These are phyloP conservation scores for Columba guinea DNA, from an alignment of 2,797 vertebrate species.

Conservation along the genomic window DNA sequence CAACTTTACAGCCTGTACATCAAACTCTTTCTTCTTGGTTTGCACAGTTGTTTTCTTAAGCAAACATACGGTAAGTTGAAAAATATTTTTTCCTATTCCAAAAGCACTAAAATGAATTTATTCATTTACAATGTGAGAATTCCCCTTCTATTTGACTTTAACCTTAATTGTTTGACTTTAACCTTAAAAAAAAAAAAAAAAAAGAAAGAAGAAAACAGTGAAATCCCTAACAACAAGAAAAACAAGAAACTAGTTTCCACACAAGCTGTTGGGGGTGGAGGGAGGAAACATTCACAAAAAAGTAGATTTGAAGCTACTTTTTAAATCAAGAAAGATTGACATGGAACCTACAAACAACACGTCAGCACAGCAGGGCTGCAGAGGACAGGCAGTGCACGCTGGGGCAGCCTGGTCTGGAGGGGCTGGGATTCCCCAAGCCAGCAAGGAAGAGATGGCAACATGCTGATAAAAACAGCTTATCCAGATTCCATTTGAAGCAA, in stretches of 20 bases:
- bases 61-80: neutral
- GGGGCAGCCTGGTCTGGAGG: neutral
- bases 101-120: neutral
- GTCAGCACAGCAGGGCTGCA: neutral
- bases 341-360: fast-evolving
- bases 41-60: neutral
- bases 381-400: fast-evolving
- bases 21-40: neutral
- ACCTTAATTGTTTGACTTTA: neutral
- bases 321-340: neutral
- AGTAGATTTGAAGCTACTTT: neutral
- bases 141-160: neutral
- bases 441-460: neutral
- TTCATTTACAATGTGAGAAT: neutral
- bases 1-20: neutral
- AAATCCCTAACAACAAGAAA: neutral
- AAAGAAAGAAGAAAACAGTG: neutral
- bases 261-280: neutral
- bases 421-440: neutral
- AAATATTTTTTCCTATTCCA: neutral
- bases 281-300: neutral
- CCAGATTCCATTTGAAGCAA: neutral
- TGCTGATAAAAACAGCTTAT: neutral
- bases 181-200: neutral
- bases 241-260: neutral